These are phyloP conservation scores for Pedionomus torquatus DNA, from an alignment of 2,113 vertebrate genomes.

Conservation along the genomic window DNA sequence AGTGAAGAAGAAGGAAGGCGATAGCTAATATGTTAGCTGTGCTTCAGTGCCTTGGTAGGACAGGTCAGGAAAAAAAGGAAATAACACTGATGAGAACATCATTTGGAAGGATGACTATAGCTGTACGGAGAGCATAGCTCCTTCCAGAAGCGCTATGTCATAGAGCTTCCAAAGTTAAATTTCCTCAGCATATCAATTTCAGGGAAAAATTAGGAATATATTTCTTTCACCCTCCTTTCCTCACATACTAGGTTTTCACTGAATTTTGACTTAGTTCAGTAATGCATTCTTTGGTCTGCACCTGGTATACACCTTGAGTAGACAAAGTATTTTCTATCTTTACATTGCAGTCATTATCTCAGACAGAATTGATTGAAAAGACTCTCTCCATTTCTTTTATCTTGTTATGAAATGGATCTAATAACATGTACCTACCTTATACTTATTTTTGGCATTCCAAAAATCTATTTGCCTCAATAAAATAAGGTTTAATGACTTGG, in stretches of 20 bases:
- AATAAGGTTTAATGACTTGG: neutral
- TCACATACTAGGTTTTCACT: neutral
- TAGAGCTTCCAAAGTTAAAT: neutral
- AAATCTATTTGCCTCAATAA: neutral
- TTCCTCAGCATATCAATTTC: neutral
- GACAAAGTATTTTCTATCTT: neutral
- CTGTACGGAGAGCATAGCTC: neutral
- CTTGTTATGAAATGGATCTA: neutral
- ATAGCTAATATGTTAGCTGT: neutral
- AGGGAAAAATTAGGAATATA: neutral
- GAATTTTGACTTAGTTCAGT: neutral
- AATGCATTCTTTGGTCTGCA: neutral
- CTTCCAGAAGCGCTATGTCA: neutral
- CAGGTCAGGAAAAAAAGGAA: neutral
- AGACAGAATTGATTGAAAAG: neutral
- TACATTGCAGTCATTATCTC: neutral
- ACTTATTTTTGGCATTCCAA: neutral
- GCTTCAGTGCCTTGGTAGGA: neutral
- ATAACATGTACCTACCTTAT: neutral
- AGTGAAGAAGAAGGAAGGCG: neutral
- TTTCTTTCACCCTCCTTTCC: neutral
- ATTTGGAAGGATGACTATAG: neutral
- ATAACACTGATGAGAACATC: neutral
- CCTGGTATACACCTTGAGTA: neutral
- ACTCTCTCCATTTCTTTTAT: neutral